Conservation (phyloP, 2,113 vertebrate genomes). For the Oreotrochilus melanogaster region DNA sequence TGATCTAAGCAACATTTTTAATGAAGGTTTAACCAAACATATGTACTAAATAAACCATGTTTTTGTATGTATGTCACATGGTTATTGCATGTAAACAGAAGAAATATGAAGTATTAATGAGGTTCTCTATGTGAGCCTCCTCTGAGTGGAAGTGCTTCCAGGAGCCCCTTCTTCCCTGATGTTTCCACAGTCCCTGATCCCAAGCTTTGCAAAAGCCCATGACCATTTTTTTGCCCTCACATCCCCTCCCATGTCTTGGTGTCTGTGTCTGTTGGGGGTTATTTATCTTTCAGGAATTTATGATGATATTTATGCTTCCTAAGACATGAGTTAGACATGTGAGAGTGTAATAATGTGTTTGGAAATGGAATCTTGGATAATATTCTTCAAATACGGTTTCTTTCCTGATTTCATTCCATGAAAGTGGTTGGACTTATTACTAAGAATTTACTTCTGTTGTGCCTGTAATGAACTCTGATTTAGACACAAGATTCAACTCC, state of each 20-base stretch:
- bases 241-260: background rate
- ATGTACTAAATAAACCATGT: background rate
- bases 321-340: background rate
- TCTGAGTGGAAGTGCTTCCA: background rate
- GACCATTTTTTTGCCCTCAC: fast-evolving
- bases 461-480: background rate
- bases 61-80: background rate
- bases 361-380: background rate
- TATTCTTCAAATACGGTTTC: background rate
- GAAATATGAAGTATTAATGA: background rate
- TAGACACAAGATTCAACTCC: background rate
- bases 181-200: background rate
- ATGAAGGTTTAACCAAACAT: background rate
- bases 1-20: background rate
- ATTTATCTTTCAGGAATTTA: background rate
- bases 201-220: background rate
- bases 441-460: background rate
- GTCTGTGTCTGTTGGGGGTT: background rate
- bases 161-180: background rate
- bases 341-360: background rate
- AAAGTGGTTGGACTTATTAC: background rate
- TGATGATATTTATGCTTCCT: background rate
- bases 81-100: background rate
- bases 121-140: background rate
- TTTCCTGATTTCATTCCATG: background rate